Evolutionary conservation across 2,888 invertebrate species (phyloP), one percentile per base, ranked within the genome.

Genomic region (Drosophila monieri): DNA sequence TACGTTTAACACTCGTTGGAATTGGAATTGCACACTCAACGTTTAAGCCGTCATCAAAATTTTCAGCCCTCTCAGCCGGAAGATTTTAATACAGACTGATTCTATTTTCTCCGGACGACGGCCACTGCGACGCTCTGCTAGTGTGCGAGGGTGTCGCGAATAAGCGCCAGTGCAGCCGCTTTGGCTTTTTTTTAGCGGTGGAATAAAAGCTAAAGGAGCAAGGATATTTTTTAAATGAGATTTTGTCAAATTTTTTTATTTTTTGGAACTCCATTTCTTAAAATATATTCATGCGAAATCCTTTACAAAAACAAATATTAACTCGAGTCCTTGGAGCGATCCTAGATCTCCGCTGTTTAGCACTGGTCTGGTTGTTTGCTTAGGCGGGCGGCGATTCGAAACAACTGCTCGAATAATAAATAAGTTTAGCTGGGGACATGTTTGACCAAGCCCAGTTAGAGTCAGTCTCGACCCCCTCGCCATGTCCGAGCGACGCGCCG

Each of bases 21-120:
- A 64, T 68, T 71, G 58, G 66, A 53, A 60, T 44, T 62, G 65
- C 52, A 77, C 61, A 55, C 14, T 54, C 64, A 62, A 62, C 27
- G 35, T 59, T 58, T 56, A 64, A 70, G 72, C 71, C 73, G 74
- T 71, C 74, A 74, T 76, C 77, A 80, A 79, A 90, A 91, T 90
- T 91, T 91, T 91, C 91, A 91, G 91, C 91, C 91, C 89, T 91
- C 91, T 91, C 86, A 91, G 89, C 91, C 91, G 91, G 90, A 91
- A 91, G 91, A 91, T 91, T 88, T 89, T 77, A 81, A 88, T 86
- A 80, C 88, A 89, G 88, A 86, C 80, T 89, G 88, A 83, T 27
- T 68, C 61, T 44, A 27, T 51, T 70, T 69, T 57, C 65, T 51
- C 39, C 18, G 30, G 44, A 21, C 37, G n/a, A 30, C 25, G 14